phyloP scores from a whole-genome alignment of 2,113 vertebrate species.

The Hystrix cristata region DNA sequence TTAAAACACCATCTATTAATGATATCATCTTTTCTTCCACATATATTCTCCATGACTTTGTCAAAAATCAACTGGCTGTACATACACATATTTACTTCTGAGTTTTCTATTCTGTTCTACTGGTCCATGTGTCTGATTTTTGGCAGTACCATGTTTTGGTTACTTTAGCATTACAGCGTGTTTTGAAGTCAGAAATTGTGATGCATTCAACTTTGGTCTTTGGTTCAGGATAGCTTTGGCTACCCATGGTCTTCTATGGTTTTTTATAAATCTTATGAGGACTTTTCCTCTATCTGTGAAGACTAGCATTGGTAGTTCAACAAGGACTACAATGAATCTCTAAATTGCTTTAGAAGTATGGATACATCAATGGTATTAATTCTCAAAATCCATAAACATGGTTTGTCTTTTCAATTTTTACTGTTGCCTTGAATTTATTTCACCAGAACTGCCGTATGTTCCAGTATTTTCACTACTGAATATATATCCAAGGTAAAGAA shows the following conservation, averaged over 20 bases:
- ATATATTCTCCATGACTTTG: not conserved
- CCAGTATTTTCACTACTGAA: not conserved
- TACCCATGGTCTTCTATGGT: not conserved
- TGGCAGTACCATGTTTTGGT: not conserved
- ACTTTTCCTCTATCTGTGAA: not conserved
- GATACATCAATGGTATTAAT: not conserved
- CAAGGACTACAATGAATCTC: not conserved
- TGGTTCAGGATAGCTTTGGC: not conserved
- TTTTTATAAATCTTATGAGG: not conserved
- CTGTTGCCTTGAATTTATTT: not conserved
- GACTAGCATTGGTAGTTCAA: not conserved
- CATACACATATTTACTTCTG: not conserved
- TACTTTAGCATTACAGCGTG: not conserved
- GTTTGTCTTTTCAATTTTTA: not conserved
- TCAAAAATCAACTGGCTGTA: not conserved
- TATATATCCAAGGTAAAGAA: not conserved
- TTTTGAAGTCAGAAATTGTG: not conserved
- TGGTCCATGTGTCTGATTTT: not conserved
- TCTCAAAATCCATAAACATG: not conserved
- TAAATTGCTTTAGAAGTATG: not conserved
- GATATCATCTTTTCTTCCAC: not conserved
- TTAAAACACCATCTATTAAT: not conserved
- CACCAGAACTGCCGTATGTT: not conserved
- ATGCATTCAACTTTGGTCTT: not conserved
- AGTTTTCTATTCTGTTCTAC: not conserved